phyloP scores from a whole-genome alignment of 1,140 invertebrate genomes.

The Cryptotermes secundus region DNA sequence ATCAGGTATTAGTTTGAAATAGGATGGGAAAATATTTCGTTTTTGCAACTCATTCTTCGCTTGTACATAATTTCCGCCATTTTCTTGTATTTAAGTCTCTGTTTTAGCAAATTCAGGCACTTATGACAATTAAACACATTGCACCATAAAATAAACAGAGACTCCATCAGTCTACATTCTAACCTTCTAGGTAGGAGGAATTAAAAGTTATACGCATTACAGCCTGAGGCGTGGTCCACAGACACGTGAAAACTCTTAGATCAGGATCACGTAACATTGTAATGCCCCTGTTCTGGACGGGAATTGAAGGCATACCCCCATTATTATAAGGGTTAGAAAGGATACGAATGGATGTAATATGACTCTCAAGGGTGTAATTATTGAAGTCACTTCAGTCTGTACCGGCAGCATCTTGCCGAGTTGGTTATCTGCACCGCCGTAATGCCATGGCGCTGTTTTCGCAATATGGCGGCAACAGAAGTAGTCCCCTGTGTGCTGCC shows the following conservation, averaged over 20 bases:
- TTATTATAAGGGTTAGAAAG: conserved; percentile 13
- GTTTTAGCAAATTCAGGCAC: too few species aligned
- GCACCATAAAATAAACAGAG: background rate
- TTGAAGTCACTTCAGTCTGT: conserved; percentile 7
- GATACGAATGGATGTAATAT: background rate
- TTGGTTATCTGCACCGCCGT: background rate
- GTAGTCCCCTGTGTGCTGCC: background rate
- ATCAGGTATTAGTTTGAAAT: too few species aligned
- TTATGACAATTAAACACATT: too few species aligned
- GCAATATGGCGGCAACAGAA: background rate
- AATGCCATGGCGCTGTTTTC: background rate
- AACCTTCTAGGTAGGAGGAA: background rate
- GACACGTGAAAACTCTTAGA: background rate
- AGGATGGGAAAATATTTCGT: too few species aligned
- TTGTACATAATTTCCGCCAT: too few species aligned
- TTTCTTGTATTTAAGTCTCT: too few species aligned
- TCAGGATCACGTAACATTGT: background rate
- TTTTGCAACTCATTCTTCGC: too few species aligned
- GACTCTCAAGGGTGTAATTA: conserved; percentile 10
- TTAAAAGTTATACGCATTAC: background rate
- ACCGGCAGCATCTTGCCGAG: background rate
- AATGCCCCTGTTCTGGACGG: background rate
- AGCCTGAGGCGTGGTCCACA: background rate
- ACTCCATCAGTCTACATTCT: background rate
- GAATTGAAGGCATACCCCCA: background rate